Percentiles rank a stretch among this genome's conserved stretches.
phyloP scores from a whole-genome alignment of 2,888 invertebrate species.

The Ophonus ardosiacus region DNA sequence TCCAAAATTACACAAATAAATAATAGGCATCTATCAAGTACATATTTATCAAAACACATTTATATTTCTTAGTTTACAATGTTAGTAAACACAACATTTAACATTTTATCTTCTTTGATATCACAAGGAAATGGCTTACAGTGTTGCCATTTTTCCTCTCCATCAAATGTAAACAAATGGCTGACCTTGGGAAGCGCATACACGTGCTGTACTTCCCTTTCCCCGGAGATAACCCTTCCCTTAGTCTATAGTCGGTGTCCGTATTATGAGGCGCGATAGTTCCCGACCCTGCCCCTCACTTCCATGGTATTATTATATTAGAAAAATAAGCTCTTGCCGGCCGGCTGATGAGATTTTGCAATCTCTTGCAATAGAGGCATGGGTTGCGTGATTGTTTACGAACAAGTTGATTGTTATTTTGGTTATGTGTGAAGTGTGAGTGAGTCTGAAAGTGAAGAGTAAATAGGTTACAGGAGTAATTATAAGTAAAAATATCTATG shows the following conservation, averaged over 20 bases:
- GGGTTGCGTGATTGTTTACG: slow-evolving; percentile 36
- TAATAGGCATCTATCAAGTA: background rate
- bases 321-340: background rate
- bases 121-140: slow-evolving; percentile 18
- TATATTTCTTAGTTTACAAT: background rate
- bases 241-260: background rate
- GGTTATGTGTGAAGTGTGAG: background rate
- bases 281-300: slow-evolving; percentile 3
- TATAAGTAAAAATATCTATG: background rate
- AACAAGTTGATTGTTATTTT: slow-evolving; percentile 26
- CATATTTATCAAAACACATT: background rate
- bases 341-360: slow-evolving; percentile 4
- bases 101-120: background rate
- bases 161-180: slow-evolving; percentile 22
- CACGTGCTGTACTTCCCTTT: slow-evolving; percentile 4
- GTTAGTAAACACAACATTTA: background rate
- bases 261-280: background rate
- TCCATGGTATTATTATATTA: slow-evolving; percentile 29
- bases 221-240: slow-evolving; percentile 12
- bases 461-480: background rate
- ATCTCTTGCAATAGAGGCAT: background rate
- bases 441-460: slow-evolving; percentile 1
- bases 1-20: too few species aligned
- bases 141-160: slow-evolving; percentile 7
- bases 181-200: slow-evolving; percentile 39